Base-by-base conservation (phyloP, 2,113 vertebrate genomes). In the Felis chaus region DNA sequence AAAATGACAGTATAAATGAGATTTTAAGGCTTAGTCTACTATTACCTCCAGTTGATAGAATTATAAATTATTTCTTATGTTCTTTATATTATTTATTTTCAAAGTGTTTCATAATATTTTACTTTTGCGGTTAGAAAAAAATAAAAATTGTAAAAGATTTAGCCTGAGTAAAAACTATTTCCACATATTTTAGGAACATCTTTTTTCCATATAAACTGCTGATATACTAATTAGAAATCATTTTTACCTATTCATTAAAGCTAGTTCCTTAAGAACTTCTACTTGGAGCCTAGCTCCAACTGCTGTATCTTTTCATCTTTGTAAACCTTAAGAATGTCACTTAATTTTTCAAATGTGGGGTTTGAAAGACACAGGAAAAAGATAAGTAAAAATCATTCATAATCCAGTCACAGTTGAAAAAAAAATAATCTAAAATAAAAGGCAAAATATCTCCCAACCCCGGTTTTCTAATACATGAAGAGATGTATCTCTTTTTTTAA, bases 181-280 rank as follows among this genome's bases (percentile, higher is more conserved):
- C 33, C 15, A 87, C 12, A 63, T 31, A 63, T 53, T 88, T 93
- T 57, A 81, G 81, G 95, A 88, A 91, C 25, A 88, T 80, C 36
- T 71, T 78, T 95, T 95, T 96, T 45, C 65, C 48, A 74, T 31
- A 87, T 41, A 55, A 93, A 84, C 23, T 80, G 33, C 55, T 86
- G 13, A 87, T 29, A 86, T 16, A 45, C 14, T 63, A 79, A 79
- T 90, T 71, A 96, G 74, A 78, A 91, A 89, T 68, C 31, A 80
- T 83, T 95, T 94, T 94, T 61, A 89, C 23, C 36, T 88, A 31
- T 31, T 95, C 65, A 89, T 73, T 89, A 91, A 93, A 95, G 82
- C 29, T 79, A 18, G 25, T n/a, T 92, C 14, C 45, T 89, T 74
- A 88, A 81, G 10, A 29, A 94, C 29, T 78, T 91, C 86, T 73